Conservation (phyloP, 2,888 invertebrate genomes). For the Geophilus truncorum region DNA sequence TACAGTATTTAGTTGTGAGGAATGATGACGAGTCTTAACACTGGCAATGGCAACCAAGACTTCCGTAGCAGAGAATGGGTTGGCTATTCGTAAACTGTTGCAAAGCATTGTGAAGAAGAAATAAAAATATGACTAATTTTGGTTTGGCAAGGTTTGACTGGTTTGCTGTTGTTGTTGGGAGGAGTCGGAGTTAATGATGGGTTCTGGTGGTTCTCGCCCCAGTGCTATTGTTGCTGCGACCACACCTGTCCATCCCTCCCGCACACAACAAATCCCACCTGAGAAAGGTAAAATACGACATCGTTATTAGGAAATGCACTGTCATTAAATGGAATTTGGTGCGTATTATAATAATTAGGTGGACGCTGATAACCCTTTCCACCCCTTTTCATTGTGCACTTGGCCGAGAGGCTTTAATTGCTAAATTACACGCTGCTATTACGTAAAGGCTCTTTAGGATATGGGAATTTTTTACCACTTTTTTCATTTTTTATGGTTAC, state of each 20-base stretch:
- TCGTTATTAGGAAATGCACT: conserved; percentile 9
- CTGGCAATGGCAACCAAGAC: too few species aligned
- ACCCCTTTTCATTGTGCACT: conserved; percentile 14
- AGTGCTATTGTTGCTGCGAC: background rate
- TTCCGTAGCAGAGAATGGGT: too few species aligned
- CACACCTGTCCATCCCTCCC: conserved; percentile 20
- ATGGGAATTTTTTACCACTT: background rate
- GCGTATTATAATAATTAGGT: conserved; percentile 12
- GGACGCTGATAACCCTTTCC: conserved; percentile 11
- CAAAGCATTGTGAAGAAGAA: background rate
- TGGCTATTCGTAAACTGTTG: too few species aligned
- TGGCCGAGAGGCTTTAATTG: conserved; percentile 16
- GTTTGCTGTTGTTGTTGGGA: too few species aligned
- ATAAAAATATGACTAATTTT: too few species aligned
- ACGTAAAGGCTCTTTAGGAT: background rate
- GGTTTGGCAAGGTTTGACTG: too few species aligned
- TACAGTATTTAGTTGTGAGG: too few species aligned
- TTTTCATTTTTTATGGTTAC: too few species aligned
- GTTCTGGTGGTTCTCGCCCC: background rate
- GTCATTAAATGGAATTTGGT: conserved; percentile 12
- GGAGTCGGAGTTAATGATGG: background rate
- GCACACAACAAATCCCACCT: conserved; percentile 4
- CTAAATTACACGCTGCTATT: conserved; percentile 20
- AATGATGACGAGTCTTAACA: too few species aligned
- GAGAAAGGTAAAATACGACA: background rate